Evolutionary conservation across 1,140 invertebrate species (phyloP).

Genomic region (silkworm (Bombyx mori)): ASM3026992v2 NC_085132.1:9317501-9318000

Average conservation of each 20-base stretch:
- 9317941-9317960: conserved; percentile 88
- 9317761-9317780: conserved; percentile 68
- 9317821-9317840: conserved; percentile 70
- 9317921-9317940: conserved; percentile 86
- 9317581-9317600: conserved; percentile 68
- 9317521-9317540: conserved; percentile 19
- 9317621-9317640: conserved; percentile 52
- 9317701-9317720: conserved; percentile 69
- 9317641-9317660: conserved; percentile 26
- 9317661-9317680: conserved; percentile 49
- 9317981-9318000: conserved; percentile 84
- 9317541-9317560: conserved; percentile 38
- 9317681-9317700: conserved; percentile 61
- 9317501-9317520: conserved; percentile 58
- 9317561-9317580: conserved; percentile 61
- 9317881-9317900: conserved; percentile 93
- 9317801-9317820: conserved; percentile 54
- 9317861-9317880: conserved; percentile 93
- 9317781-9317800: conserved; percentile 64
- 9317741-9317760: conserved; percentile 66
- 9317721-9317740: conserved; percentile 64
- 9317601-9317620: conserved; percentile 65
- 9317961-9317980: conserved; percentile 73
- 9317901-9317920: conserved; percentile 91
- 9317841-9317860: conserved; percentile 84